Evolutionary conservation across 2,797 vertebrate species (phyloP), one percentile per base, ranked within the genome.

Genomic region (Catostomus latipinnis): DNA sequence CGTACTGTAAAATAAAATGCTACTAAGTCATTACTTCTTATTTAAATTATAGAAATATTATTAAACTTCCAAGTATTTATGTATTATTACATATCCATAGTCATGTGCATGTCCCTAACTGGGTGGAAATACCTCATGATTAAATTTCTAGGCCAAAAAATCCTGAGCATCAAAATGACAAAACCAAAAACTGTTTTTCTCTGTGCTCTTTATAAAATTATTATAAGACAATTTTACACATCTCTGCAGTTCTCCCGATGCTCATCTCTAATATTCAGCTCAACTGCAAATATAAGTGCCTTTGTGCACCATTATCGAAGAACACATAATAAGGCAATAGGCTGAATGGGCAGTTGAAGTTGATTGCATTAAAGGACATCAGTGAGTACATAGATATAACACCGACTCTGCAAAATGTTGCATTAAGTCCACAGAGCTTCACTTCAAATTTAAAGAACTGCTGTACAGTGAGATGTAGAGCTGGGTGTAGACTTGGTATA

Each of bases 251-350:
- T 50, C 22, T 48, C 34, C 7, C 16, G 16, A 22, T 46, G 18
- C 60, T 60, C 56, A 69, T 57, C 9, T 61, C 22, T 14, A 10
- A 63, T 65, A 58, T 65, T 74, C 57, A 78, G 70, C 76, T 62
- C 65, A 56, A 62, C 52, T 50, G 76, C 54, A 12, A 72, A 72
- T 16, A 73, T 70, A 74, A 74, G 65, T 57, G 52, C 50, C 53
- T 34, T 71, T 79, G 61, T 66, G 68, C 73, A 60, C 16, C 65
- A 63, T 78, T 81, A 70, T 61, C 11, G 5, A 65, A 62, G 50
- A 9, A 57, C 72, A 22, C 22, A 71, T 65, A 52, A 72, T 60
- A 54, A 60, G 61, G 67, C 48, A 54, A 65, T 53, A 54, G 34
- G 10, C 45, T 79, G 69, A 65, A 73, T 72, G 61, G 61, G 9